These are phyloP conservation scores for Phylloscopus collybita DNA, from an alignment of 2,797 vertebrate genomes.

Conservation along the genomic window DNA sequence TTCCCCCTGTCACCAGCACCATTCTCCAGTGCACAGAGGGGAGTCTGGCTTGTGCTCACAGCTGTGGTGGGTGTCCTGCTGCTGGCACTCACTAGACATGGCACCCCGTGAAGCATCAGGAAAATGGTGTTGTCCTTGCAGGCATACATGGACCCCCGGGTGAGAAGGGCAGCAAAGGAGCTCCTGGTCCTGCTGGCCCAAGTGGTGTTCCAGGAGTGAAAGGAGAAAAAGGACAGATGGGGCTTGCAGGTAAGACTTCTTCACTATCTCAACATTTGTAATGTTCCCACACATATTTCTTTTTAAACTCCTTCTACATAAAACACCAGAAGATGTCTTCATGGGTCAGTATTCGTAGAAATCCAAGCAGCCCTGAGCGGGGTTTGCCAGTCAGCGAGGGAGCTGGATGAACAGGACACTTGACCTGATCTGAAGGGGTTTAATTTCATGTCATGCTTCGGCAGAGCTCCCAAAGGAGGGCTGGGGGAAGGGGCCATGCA, in stretches of 20 bases:
- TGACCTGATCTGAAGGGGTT: neutral
- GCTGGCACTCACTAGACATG: fast-evolving
- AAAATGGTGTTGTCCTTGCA: neutral
- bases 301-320: neutral
- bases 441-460: neutral
- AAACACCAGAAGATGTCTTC: neutral
- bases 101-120: neutral
- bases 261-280: neutral
- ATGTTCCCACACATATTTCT: neutral
- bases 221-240: constrained; percentile 48
- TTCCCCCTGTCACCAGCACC: neutral
- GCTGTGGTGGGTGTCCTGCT: neutral
- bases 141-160: constrained; percentile 27
- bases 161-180: constrained; percentile 30
- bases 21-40: neutral
- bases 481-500: neutral
- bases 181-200: constrained; percentile 19
- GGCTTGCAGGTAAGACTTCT: constrained; percentile 33
- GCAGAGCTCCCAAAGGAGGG: neutral
- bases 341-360: neutral
- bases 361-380: fast-evolving
- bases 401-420: neutral
- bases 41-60: neutral
- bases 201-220: constrained; percentile 29
- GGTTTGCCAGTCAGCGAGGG: neutral